Evolutionary conservation across 2,888 invertebrate species (phyloP).

Genomic region (Diploptera punctata): DNA sequence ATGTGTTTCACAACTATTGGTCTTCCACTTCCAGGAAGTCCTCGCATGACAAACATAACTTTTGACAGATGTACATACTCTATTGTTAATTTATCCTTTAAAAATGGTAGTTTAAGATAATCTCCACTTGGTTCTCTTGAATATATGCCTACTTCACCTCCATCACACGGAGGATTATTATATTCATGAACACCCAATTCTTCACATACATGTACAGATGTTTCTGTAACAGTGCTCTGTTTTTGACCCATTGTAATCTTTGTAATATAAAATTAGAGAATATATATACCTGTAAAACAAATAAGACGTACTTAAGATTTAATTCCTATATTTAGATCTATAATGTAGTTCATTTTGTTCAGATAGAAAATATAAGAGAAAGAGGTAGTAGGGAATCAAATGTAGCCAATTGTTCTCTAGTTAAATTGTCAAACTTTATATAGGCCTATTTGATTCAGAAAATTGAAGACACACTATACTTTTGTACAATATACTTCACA

Average conservation of each 20-base stretch:
- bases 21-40: conserved; percentile 54
- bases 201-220: not conserved
- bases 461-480: too few species aligned
- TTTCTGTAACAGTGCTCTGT: not conserved
- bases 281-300: too few species aligned
- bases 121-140: not conserved
- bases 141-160: not conserved
- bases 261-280: too few species aligned
- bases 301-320: too few species aligned
- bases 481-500: too few species aligned
- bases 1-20: conserved; percentile 50
- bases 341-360: too few species aligned
- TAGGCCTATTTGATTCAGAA: too few species aligned
- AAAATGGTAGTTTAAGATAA: conserved; percentile 21
- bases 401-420: too few species aligned
- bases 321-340: too few species aligned
- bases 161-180: not conserved
- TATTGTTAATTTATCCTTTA: conserved; percentile 5
- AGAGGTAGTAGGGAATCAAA: too few species aligned
- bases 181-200: not conserved
- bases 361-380: too few species aligned
- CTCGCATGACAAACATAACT: conserved; percentile 53
- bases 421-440: too few species aligned
- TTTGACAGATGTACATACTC: conserved; percentile 38
- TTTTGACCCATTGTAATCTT: conserved; percentile 4